These are phyloP conservation scores for Heteractis magnifica DNA, from an alignment of 92 coral and sea anemone species.

Conservation along the genomic window DNA sequence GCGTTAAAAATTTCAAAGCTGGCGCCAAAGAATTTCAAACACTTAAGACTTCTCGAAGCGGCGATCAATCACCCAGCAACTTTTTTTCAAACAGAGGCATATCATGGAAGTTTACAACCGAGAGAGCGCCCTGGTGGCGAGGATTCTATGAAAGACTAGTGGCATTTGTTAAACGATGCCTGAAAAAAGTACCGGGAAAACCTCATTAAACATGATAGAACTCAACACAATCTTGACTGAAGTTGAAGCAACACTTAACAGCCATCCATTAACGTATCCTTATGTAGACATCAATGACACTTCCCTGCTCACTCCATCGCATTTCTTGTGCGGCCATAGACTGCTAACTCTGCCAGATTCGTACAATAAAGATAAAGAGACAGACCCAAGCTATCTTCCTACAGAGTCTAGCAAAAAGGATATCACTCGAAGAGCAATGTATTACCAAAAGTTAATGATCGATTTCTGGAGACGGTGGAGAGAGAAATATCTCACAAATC, in stretches of 20 bases:
- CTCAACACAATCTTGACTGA: slow-evolving; percentile 24
- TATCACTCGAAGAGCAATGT: slow-evolving; percentile 28
- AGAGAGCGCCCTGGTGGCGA: slow-evolving; percentile 49
- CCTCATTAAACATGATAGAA: not conserved
- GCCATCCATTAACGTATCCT: slow-evolving; percentile 38
- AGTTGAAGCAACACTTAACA: slow-evolving; percentile 23
- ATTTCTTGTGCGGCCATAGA: slow-evolving; percentile 48
- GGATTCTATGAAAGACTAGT: slow-evolving; percentile 44
- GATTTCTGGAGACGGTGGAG: slow-evolving; percentile 38
- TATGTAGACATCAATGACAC: slow-evolving; percentile 32
- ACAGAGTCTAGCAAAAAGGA: slow-evolving; percentile 17
- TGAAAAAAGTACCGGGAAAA: slow-evolving; percentile 12
- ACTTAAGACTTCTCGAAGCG: not conserved
- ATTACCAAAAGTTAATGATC: slow-evolving; percentile 29
- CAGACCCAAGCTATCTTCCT: not conserved
- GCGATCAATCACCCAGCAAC: not conserved
- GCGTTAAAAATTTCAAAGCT: slow-evolving; percentile 37
- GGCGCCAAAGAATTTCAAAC: slow-evolving; percentile 26
- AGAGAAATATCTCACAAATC: slow-evolving; percentile 26
- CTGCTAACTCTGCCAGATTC: slow-evolving; percentile 28
- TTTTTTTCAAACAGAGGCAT: slow-evolving; percentile 29
- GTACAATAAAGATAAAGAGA: not conserved
- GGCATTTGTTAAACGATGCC: slow-evolving; percentile 24
- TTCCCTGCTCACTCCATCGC: slow-evolving; percentile 56
- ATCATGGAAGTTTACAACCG: slow-evolving; percentile 30